Evolutionary conservation across 2,888 invertebrate species (phyloP), one percentile per base, ranked within the genome.

Genomic region (Deladenus siricidicola): DNA sequence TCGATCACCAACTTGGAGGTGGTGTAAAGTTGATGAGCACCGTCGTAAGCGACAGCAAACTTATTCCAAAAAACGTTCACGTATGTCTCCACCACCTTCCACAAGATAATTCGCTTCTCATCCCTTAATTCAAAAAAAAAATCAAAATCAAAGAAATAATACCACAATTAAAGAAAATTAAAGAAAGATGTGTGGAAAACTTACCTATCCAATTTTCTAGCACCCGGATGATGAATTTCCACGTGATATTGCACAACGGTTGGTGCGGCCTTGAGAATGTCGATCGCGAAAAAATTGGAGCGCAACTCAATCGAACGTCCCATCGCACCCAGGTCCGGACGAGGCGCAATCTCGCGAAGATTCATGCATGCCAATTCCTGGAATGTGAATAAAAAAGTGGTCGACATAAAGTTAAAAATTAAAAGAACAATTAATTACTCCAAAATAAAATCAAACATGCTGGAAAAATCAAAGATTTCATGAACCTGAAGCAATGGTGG

Each of bases 231-330:
- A 55, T 64, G 67, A 48, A 74, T 67, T 23, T 75, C 73, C n/a
- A 75, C 68, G 62, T 75, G 73, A 59, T 76, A 76, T 60, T 74
- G 76, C 39, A 61, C 60, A 56, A 76, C 70, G 60, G 71, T 68
- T 62, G 73, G 63, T 43, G 66, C 64, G 14, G 64, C 60, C 39
- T 66, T 61, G 55, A 60, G 60, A 54, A 74, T 39, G 28, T 54
- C 58, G 28, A 76, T 69, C 48, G 68, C 71, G 65, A 74, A 76
- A 65, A 72, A 74, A 61, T 76, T 76, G 39, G 73, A 60, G 50
- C 69, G 39, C 51, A 73, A 59, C 26, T 68, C 67, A 57, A 73
- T 70, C 44, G 61, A 61, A 23, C 70, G 69, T 8, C 73, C 73
- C 39, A 67, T 51, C 3, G 61, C 61, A 24, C 73, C 73, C 44